Percentiles rank a stretch among this genome's conserved stretches.
Evolutionary conservation across 2,113 vertebrate species (phyloP).

Genomic region (Pao palembangensis): DNA sequence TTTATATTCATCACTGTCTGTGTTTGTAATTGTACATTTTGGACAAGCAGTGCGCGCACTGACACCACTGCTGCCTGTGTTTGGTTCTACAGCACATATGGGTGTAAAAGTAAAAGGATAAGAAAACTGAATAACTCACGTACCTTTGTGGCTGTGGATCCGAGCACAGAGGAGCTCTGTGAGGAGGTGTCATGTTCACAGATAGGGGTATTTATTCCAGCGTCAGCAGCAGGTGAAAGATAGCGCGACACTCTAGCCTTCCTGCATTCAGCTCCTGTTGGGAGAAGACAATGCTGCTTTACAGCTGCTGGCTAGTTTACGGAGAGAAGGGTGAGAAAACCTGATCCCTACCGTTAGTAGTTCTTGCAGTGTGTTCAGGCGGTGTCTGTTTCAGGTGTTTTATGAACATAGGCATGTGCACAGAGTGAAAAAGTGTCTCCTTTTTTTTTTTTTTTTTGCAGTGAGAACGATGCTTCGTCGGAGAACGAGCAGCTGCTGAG

Average conservation of each 20-base stretch:
- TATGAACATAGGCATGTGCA: background rate
- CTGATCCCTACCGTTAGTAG: background rate
- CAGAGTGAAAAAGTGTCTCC: background rate
- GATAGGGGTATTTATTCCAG: conserved; percentile 62
- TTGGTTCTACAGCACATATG: background rate
- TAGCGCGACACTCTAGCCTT: conserved; percentile 38
- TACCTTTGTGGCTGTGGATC: conserved; percentile 48
- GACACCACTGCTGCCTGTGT: conserved; percentile 27
- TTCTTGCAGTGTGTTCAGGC: background rate
- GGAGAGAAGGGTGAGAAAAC: too few relatives aligned
- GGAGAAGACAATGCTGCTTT: conserved; percentile 53
- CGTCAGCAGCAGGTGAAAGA: conserved; percentile 64
- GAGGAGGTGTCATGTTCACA: conserved; percentile 16
- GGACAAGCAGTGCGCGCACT: conserved; percentile 63
- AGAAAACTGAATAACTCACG: too few relatives aligned
- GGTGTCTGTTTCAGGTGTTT: too few relatives aligned
- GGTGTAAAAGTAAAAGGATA: too few relatives aligned
- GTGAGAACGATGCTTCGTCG: conserved; percentile 96
- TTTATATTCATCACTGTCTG: background rate
- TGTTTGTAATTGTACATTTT: conserved; percentile 58
- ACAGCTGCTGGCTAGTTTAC: conserved; percentile 7
- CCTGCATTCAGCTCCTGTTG: conserved; percentile 16
- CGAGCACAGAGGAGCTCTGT: conserved; percentile 42
- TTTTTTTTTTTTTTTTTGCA: conserved; percentile 46
- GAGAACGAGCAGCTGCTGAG: conserved; percentile 96